Percentiles rank a stretch among this genome's conserved stretches.
Evolutionary conservation across 2,888 invertebrate species (phyloP).

Genomic region (Tromatobia lineatoria): DNA sequence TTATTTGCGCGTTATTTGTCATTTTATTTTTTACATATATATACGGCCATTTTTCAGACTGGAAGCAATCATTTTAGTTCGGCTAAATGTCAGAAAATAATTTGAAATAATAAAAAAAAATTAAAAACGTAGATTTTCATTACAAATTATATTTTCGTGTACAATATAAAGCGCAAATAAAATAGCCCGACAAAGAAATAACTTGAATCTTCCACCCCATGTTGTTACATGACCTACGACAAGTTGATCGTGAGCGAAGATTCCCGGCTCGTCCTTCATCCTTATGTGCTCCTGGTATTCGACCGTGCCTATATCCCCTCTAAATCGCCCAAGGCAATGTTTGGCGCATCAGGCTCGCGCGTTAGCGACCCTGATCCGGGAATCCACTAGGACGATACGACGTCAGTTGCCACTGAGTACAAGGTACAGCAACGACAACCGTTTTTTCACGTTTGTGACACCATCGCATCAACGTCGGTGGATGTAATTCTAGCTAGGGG

Average conservation of each 20-base stretch:
- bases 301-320: slow-evolving; percentile 82
- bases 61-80: too few relatives aligned
- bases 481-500: slow-evolving; percentile 24
- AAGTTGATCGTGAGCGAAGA: slow-evolving; percentile 40
- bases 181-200: not conserved
- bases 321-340: slow-evolving; percentile 78
- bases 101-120: too few relatives aligned
- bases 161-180: too few relatives aligned
- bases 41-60: too few relatives aligned
- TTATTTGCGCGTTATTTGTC: too few relatives aligned
- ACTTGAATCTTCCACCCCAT: slow-evolving; percentile 7
- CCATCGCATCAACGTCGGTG: not conserved
- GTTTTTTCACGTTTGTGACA: not conserved
- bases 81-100: too few relatives aligned
- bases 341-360: slow-evolving; percentile 43
- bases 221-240: slow-evolving; percentile 59
- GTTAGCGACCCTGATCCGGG: slow-evolving; percentile 70
- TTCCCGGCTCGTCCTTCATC: slow-evolving; percentile 57
- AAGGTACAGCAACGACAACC: slow-evolving; percentile 14
- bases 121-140: too few relatives aligned
- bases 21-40: too few relatives aligned
- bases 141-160: too few relatives aligned
- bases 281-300: slow-evolving; percentile 80
- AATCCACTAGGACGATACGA: slow-evolving; percentile 64
- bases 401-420: slow-evolving; percentile 9